Evolutionary conservation across 1,140 invertebrate genomes (phyloP), one percentile per base, ranked within the genome.

Genomic region (Mercenaria mercenaria): DNA sequence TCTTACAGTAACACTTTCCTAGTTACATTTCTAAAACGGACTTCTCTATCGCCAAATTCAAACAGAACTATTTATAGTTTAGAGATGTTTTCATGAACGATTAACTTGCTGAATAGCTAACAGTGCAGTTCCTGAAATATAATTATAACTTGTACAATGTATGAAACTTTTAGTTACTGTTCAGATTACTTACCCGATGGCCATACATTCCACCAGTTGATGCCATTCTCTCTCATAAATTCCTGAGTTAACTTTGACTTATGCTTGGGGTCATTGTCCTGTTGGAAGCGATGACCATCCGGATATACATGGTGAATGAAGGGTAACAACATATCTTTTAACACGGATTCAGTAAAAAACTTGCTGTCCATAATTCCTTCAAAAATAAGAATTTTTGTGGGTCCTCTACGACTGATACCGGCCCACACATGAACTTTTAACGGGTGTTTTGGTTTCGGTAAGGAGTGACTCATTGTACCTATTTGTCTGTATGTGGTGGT

Each of bases 261-360:
- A 37, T 89, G 88, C 29, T 83, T 84, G 26, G 88, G 80, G 34
- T 84, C 81, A 32, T 89, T 89, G 34, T 77, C 80, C 29, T 84
- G 69, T 61, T 83, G 88, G 29, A 84, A 76, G 10, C 80, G 4
- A 50, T 89, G 80, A 10, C 52, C 41, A n/a, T 84, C 69, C 0
- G 56, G 52, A 72, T 52, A 69, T 52, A 67, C 41, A 43, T 37
- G 11, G 26, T 18, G 15, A 76, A 81, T 81, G 47, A 67, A 72
- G n/a, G 47, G 18, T 13, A 39, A 11, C 26, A 20, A 0, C 50
- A 18, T 8, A 52, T 77, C 10, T 8, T 34, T 6, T 23, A 84
- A 52, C 61, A 89, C 32, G 6, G 15, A 8, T 23, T 77, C 67
- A 15, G 39, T 77, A 43, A 43, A 77, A 43, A 77, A 77, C 11